phyloP scores from a whole-genome alignment of 2,113 vertebrate genomes.

The Aegithalos caudatus region DNA sequence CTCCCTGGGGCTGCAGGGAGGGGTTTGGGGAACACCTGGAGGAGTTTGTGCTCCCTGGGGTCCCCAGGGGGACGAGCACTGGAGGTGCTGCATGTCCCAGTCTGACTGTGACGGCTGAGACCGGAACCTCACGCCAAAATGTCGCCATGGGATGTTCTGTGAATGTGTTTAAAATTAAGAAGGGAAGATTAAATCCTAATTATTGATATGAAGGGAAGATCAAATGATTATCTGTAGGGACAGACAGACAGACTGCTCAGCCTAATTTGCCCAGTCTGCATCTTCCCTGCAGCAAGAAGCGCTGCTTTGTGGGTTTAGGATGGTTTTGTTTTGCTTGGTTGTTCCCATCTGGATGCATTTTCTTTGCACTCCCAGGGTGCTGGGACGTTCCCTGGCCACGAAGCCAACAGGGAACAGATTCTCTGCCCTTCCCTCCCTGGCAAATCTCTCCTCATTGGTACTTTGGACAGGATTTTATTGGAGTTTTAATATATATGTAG shows the following conservation, averaged over 20 bases:
- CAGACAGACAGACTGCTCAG: neutral
- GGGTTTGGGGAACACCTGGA: neutral
- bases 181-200: conserved; percentile 6
- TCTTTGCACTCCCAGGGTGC: neutral
- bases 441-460: fast-evolving
- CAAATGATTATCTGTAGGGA: neutral
- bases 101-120: neutral
- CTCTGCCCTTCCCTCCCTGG: neutral
- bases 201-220: conserved; percentile 29
- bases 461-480: neutral
- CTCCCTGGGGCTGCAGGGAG: neutral
- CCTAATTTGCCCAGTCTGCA: neutral
- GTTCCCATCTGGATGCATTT: conserved; percentile 27
- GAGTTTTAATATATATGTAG: neutral
- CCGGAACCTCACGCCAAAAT: neutral
- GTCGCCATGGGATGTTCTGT: neutral
- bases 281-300: neutral
- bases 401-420: neutral
- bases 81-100: neutral
- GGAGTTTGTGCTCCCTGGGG: neutral
- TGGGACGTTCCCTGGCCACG: fast-evolving
- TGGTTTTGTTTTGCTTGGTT: neutral
- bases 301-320: neutral
- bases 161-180: conserved; percentile 34
- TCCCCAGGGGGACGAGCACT: neutral